Evolutionary conservation across 2,797 vertebrate genomes (phyloP), one percentile per base, ranked within the genome.

Genomic region (Fistularia commersonii): DNA sequence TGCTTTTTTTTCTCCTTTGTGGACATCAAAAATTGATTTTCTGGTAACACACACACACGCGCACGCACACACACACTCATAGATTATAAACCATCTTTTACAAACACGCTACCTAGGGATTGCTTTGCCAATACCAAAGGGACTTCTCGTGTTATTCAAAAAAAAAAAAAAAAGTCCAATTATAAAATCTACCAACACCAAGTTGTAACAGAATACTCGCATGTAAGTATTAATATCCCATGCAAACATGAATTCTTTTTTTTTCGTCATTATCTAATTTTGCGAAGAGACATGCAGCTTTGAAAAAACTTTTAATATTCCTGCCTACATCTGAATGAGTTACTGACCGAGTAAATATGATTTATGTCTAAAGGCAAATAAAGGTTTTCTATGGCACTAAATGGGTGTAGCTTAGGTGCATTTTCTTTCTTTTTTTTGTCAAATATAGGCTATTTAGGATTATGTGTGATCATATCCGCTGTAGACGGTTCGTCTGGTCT

Each of bases 361-460:
- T 69, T 80, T 49, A 79, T 79, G 77, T 86, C 82, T 88, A 87
- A 89, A 89, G 87, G 85, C 87, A 88, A 88, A 87, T 83, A 81
- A 87, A 87, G 86, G 84, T n/a, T 87, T 87, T 88, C 82, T 87
- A 88, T 88, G 86, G 88, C 88, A 88, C 88, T 88, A 88, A 86
- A 87, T 86, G 84, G 87, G 81, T 83, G 81, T 87, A 81, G 80
- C 77, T 82, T 85, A 86, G 84, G 84, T 88, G 83, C 79, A 82
- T 84, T 73, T 80, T 75, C n/a, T n/a, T n/a, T n/a, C n/a, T n/a
- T n/a, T n/a, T n/a, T n/a, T n/a, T n/a, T 77, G 78, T 81, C 83
- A 81, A 79, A 84, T 84, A 86, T 72, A 83, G 84, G 80, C 82
- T 85, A 79, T 82, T 79, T 70, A 78, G 45, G 60, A 74, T 65